These are phyloP conservation scores for Sphyrna mokarran DNA, from an alignment of 2,113 vertebrate species.

Conservation along the genomic window DNA sequence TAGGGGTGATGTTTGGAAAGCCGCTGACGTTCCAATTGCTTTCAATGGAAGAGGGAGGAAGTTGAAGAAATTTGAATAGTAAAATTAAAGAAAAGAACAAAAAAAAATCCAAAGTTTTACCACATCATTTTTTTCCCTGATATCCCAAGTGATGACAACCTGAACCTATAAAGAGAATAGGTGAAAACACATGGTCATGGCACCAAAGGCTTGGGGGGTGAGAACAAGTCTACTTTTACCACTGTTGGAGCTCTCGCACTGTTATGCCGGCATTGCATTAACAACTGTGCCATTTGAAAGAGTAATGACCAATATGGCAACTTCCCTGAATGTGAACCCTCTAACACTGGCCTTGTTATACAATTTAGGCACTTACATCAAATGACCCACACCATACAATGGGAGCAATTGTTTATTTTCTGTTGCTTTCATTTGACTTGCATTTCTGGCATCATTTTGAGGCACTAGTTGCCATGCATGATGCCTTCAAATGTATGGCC, in stretches of 20 bases:
- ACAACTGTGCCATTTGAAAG: neutral
- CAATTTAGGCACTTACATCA: neutral
- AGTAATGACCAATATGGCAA: neutral
- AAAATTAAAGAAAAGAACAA: neutral
- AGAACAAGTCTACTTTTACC: too few relatives aligned
- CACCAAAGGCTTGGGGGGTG: neutral
- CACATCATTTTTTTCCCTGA: neutral
- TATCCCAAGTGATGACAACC: neutral
- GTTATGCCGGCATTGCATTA: too few relatives aligned
- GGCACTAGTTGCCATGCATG: neutral
- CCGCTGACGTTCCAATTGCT: neutral
- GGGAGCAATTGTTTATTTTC: neutral
- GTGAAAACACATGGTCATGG: neutral
- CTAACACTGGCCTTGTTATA: neutral
- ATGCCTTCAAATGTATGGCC: neutral
- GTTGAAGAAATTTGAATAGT: neutral
- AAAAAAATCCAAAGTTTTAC: neutral
- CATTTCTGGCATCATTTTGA: neutral
- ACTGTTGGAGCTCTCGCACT: neutral
- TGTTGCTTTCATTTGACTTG: neutral
- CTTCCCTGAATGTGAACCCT: neutral
- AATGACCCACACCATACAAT: neutral
- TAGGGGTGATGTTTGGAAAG: neutral
- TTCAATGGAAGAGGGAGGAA: neutral
- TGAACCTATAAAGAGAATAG: neutral